Evolutionary conservation across 2,888 invertebrate genomes (phyloP).

Genomic region (Volucella inflata): DNA sequence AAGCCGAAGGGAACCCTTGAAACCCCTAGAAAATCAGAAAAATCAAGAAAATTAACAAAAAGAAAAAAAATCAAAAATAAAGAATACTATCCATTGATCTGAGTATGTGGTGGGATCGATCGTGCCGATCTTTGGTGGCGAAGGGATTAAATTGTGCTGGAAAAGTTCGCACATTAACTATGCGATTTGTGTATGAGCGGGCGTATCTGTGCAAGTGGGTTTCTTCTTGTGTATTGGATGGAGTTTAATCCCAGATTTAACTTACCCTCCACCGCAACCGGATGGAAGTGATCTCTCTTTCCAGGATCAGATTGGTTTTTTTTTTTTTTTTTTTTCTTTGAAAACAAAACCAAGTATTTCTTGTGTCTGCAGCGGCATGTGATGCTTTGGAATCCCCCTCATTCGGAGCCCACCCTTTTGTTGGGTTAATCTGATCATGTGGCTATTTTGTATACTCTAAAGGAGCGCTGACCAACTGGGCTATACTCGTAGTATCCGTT

Average conservation of each 20-base stretch:
- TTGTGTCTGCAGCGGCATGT: conserved; percentile 56
- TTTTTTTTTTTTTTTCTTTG: conserved; percentile 16
- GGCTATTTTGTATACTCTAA: conserved; percentile 56
- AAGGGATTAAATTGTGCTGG: conserved; percentile 66
- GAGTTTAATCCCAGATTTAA: conserved; percentile 72
- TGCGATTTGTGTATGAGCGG: conserved; percentile 53
- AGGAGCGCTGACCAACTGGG: conserved; percentile 68
- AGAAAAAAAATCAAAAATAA: neutral
- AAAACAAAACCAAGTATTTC: conserved; percentile 13
- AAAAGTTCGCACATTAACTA: conserved; percentile 75
- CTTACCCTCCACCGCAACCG: conserved; percentile 38
- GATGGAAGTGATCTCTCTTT: conserved; percentile 64
- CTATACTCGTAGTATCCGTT: conserved; percentile 31
- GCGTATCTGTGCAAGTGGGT: neutral
- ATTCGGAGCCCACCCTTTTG: conserved; percentile 61
- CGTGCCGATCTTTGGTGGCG: conserved; percentile 50
- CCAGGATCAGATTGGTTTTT: conserved; percentile 67
- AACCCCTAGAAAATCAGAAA: conserved; percentile 25
- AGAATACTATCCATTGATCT: conserved; percentile 39
- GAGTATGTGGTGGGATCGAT: conserved; percentile 48
- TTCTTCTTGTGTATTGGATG: conserved; percentile 14
- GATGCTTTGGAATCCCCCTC: conserved; percentile 25
- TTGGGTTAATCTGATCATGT: conserved; percentile 73
- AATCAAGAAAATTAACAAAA: neutral
- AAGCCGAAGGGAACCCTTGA: conserved; percentile 57